phyloP scores from a whole-genome alignment of 1,140 invertebrate genomes.

The Rhopalosiphum padi region DNA sequence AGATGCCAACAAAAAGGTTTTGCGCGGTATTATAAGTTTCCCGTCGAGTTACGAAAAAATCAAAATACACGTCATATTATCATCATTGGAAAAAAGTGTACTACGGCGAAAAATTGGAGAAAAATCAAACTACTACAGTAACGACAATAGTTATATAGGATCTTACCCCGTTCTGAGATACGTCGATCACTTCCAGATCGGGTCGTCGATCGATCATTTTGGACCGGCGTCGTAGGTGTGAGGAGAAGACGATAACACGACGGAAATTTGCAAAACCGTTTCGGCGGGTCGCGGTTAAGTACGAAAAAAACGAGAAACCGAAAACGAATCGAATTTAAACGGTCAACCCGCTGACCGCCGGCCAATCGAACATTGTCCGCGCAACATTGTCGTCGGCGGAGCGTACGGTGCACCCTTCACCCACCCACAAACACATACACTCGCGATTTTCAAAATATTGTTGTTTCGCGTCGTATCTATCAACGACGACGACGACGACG shows the following conservation, averaged over 20 bases:
- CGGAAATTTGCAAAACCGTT: neutral
- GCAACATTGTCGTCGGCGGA: neutral
- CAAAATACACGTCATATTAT: too few relatives aligned
- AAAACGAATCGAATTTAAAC: neutral
- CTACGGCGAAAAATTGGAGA: too few relatives aligned
- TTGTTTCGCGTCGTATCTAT: neutral
- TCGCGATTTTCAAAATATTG: neutral
- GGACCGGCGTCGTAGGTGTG: neutral
- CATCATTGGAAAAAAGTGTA: neutral
- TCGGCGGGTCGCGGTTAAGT: neutral
- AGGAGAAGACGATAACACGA: neutral
- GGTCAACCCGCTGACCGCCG: neutral
- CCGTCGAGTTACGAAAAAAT: neutral
- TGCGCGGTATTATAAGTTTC: neutral
- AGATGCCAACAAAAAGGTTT: neutral
- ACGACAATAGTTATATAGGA: neutral
- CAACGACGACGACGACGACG: neutral
- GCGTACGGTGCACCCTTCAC: neutral
- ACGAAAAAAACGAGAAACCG: neutral
- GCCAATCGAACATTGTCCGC: neutral
- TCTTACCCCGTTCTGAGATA: conserved; percentile 51
- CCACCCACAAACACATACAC: neutral
- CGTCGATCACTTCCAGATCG: conserved; percentile 52
- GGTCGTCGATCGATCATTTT: conserved; percentile 46
- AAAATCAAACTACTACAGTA: neutral